phyloP scores from a whole-genome alignment of 2,113 vertebrate genomes.

The Chamaetylas fuelleborni region DNA sequence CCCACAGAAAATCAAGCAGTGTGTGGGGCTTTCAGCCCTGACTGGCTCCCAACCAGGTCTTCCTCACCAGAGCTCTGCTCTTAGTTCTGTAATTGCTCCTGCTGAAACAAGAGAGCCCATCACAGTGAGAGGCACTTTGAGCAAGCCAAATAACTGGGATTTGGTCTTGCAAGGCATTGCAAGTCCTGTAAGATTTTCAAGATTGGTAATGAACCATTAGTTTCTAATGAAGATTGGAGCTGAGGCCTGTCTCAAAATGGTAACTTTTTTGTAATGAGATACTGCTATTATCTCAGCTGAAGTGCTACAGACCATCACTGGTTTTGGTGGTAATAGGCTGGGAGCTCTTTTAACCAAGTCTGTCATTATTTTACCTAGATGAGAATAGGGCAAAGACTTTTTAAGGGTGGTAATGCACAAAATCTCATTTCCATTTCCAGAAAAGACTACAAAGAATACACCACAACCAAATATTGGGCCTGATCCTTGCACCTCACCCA shows the following conservation, averaged over 20 bases:
- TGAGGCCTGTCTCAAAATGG: background rate
- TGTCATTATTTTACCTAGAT: background rate
- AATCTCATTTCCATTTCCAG: background rate
- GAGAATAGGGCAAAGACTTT: background rate
- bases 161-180: background rate
- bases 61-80: background rate
- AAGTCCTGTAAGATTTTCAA: background rate
- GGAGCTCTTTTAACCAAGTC: background rate
- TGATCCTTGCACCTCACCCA: background rate
- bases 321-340: background rate
- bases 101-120: background rate
- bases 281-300: background rate
- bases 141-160: background rate
- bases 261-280: background rate
- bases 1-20: background rate
- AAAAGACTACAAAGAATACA: background rate
- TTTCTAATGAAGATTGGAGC: background rate
- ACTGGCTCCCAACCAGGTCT: background rate
- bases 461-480: background rate
- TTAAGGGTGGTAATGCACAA: background rate
- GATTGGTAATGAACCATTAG: background rate
- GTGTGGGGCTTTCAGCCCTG: fast-evolving
- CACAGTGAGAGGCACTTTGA: background rate
- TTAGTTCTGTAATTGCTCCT: background rate
- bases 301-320: background rate